phyloP scores from a whole-genome alignment of 2,113 vertebrate genomes.

The Thunnus thynnus region DNA sequence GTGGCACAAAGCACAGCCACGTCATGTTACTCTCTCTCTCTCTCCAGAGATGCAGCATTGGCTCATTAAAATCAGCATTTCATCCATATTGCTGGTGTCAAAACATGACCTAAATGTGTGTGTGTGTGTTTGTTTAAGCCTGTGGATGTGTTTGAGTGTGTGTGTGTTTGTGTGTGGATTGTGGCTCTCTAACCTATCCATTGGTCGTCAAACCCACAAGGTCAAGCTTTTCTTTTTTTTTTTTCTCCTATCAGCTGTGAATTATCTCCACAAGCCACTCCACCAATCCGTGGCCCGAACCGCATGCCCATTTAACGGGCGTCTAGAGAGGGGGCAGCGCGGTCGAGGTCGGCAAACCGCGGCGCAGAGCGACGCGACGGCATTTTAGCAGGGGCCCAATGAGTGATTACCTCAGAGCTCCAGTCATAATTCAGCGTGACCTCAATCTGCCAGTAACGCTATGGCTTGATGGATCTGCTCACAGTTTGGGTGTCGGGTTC shows the following conservation, averaged over 20 bases:
- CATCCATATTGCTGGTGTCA: constrained; percentile 53
- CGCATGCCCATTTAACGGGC: constrained; percentile 70
- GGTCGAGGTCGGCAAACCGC: constrained; percentile 80
- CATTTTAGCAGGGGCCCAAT: constrained; percentile 76
- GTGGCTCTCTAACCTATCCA: constrained; percentile 23
- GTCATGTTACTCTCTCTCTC: constrained; percentile 37
- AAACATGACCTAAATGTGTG: constrained; percentile 47
- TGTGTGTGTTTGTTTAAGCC: constrained; percentile 33
- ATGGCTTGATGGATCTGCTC: constrained; percentile 83
- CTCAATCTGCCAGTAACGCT: constrained; percentile 85
- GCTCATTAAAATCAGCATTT: constrained; percentile 44
- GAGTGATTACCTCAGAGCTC: constrained; percentile 85
- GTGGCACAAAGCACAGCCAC: constrained; percentile 38
- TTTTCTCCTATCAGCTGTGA: constrained; percentile 56
- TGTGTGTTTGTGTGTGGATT: constrained; percentile 15
- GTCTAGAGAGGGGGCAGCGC: constrained; percentile 67
- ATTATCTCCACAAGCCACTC: constrained; percentile 69
- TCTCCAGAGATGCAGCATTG: constrained; percentile 36
- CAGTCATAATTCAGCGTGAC: constrained; percentile 88
- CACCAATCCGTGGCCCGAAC: constrained; percentile 54
- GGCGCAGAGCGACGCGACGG: constrained; percentile 56
- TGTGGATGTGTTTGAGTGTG: not conserved
- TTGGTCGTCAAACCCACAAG: constrained; percentile 65
- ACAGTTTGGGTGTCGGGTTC: constrained; percentile 75
- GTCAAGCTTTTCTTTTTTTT: constrained; percentile 62